Evolutionary conservation across 2,113 vertebrate genomes (phyloP), one percentile per base, ranked within the genome.

Genomic region (Cairina moschata): DNA sequence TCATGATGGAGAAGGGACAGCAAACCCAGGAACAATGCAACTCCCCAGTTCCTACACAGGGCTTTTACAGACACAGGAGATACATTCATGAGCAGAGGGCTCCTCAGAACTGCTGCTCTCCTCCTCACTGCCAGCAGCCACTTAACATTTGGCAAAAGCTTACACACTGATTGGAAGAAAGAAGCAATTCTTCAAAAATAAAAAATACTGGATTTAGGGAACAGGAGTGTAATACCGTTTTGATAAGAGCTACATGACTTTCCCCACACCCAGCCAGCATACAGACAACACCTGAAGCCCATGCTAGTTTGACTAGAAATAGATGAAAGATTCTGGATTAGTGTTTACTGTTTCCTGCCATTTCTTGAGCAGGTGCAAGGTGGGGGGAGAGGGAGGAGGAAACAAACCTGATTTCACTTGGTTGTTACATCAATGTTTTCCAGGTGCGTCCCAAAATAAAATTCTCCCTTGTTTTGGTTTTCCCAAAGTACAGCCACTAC

Each of bases 91-190:
- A 29, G 72, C 32, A 1, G 54, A 29, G 31, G 68, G 23, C 20
- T 60, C 60, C 68, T 78, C 66, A 3, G 32, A 59, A 16, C 32
- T 0, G 5, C 80, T 1, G 23, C 46, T 73, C 78, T 62, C 72
- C 85, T 46, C 65, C 68, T 31, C 31, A 7, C 66, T 29, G 80
- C 63, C 63, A 40, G 52, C 93, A 55, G 87, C 87, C 32, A 3
- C 81, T 46, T 15, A 29, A 44, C 94, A 82, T 96, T 98, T 97
- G 97, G 97, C 97, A 97, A 97, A 97, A 97, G 97, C 94, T 97
- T 91, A 65, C 66, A 56, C 8, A 20, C 13, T 48, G 63, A 93
- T 52, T 6, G 75, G 26, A 86, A 93, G 91, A 96, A 91, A 34
- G 17, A 16, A 88, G 95, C 91, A 79, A 66, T 73, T 91, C 75